These are phyloP conservation scores for Dicycla oo DNA, from an alignment of 2,888 invertebrate species.

Conservation along the genomic window DNA sequence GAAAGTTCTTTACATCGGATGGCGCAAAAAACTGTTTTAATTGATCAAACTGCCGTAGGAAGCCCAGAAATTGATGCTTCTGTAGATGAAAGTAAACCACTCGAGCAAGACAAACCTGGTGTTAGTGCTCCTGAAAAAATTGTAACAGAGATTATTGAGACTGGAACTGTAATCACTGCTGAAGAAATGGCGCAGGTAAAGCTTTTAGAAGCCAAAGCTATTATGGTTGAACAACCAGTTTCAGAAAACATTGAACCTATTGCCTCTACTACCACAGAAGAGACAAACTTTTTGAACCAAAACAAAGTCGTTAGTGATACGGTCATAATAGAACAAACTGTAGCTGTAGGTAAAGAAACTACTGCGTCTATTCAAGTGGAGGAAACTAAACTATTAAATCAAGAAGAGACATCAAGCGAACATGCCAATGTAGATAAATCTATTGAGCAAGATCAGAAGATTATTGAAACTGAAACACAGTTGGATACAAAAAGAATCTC, in stretches of 20 bases:
- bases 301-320: not conserved
- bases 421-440: not conserved
- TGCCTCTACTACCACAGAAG: not conserved
- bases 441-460: not conserved
- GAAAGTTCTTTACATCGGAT: not conserved
- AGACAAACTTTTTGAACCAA: not conserved
- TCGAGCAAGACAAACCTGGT: not conserved
- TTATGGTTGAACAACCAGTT: not conserved
- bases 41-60: not conserved
- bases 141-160: not conserved
- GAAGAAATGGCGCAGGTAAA: not conserved
- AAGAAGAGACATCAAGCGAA: not conserved
- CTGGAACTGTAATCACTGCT: not conserved
- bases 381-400: not conserved
- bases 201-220: not conserved
- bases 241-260: constrained; percentile 1
- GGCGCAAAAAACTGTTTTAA: not conserved
- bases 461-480: not conserved
- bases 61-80: not conserved
- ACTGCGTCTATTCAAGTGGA: not conserved
- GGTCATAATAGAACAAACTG: not conserved
- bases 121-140: not conserved
- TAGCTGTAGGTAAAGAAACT: not conserved
- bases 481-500: not conserved
- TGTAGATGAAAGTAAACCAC: not conserved